Base-by-base conservation (phyloP, 2,797 vertebrate genomes). In the Epinephelus malabaricus region DNA sequence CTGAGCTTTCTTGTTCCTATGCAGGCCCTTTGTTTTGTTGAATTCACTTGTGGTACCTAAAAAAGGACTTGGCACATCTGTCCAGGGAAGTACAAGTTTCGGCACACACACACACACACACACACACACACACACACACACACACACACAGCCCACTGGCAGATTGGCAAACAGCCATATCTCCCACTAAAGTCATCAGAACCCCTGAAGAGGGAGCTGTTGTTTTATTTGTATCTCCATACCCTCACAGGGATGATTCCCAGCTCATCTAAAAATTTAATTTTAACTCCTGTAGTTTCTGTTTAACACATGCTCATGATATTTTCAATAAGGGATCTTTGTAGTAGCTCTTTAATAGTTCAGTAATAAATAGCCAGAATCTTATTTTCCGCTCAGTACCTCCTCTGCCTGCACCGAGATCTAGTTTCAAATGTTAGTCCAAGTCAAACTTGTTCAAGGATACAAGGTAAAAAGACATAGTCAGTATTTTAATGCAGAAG, bases 171-270 rank as follows among this genome's bases (percentile, higher is more conserved):
- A 69, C 50, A 30, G 80, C 84, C 92, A 88, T 13, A 59, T 85
- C 56, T 66, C 66, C 30, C 61, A 63, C 88, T 79, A 78, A 78
- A 56, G 83, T 76, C 78, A 66, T 56, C 69, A 76, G 79, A 76
- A 73, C 69, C 79, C 82, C 87, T 83, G 83, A 89, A 89, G 88
- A 89, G 86, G 92, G 90, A 92, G 90, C 87, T 89, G 85, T 92
- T 92, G 88, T 89, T 92, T 86, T 81, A 80, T 59, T 79, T 76
- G 55, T 70, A n/a, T 63, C 50, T 68, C 43, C 43, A 15, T 14
- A 34, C 49, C 47, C 43, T 62, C 60, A 53, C 43, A 47, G 58
- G 65, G 61, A 45, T 69, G 71, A 64, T 83, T 70, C n/a, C 56
- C 21, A 12, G n/a, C 43, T 68, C 18, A 58, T 60, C 62, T 2